A percentile compares a stretch with the other conserved stretches of the same genome.
phyloP scores from a whole-genome alignment of 2,113 vertebrate genomes.

The Malurus elegans region DNA sequence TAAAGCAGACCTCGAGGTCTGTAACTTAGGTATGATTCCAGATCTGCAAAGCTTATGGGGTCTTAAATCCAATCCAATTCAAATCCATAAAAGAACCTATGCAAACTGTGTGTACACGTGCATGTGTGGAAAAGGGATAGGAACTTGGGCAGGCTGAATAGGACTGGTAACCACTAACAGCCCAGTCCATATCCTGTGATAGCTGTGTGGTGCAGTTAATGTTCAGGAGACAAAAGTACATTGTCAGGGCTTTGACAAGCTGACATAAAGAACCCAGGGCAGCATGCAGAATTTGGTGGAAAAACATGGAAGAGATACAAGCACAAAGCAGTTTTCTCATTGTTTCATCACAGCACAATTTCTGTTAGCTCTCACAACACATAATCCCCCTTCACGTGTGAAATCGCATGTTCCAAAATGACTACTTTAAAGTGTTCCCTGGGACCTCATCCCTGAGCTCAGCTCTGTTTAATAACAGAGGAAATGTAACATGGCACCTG shows the following conservation, averaged over 20 bases:
- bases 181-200: fast-evolving
- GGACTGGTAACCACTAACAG: background rate
- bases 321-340: background rate
- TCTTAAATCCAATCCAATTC: background rate
- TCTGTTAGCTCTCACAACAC: background rate
- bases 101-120: background rate
- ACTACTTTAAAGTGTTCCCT: background rate
- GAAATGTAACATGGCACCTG: background rate
- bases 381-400: background rate
- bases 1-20: background rate
- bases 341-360: background rate
- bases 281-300: background rate
- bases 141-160: background rate
- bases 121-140: background rate
- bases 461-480: background rate
- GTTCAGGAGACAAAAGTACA: background rate
- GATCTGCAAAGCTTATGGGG: background rate
- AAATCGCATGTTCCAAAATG: background rate
- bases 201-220: background rate
- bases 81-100: background rate
- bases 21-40: background rate
- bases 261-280: background rate
- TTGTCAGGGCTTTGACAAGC: background rate
- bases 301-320: background rate
- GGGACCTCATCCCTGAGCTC: background rate